Evolutionary conservation across 2,797 vertebrate species (phyloP).

Genomic region (Gallinago solitaria): DNA sequence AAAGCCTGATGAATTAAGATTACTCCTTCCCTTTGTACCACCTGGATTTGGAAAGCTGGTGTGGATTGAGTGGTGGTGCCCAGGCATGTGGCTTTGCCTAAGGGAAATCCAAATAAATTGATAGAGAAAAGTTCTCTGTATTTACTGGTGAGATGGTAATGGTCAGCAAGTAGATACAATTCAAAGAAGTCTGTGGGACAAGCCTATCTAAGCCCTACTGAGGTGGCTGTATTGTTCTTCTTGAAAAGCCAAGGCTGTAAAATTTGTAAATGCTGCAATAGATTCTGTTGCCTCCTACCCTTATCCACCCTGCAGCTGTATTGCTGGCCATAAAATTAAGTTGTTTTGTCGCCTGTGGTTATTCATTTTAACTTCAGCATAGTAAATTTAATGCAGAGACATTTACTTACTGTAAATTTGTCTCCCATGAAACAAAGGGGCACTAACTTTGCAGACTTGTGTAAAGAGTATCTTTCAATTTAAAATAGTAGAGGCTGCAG

Average conservation of each 20-base stretch:
- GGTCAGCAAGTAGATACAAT: not conserved
- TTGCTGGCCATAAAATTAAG: slow-evolving; percentile 48
- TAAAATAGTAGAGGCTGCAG: slow-evolving; percentile 1
- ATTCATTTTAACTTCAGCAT: slow-evolving; percentile 61
- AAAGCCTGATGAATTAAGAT: not conserved
- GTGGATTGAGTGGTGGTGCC: not conserved
- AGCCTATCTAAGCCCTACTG: slow-evolving; percentile 6
- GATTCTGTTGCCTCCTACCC: slow-evolving; percentile 22
- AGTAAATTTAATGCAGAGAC: slow-evolving; percentile 64
- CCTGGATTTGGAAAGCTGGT: not conserved
- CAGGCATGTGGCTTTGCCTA: not conserved
- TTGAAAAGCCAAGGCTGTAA: slow-evolving; percentile 19
- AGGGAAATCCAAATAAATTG: not conserved
- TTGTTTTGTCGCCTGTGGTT: slow-evolving; percentile 60
- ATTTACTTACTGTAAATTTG: slow-evolving; percentile 69
- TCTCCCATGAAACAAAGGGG: slow-evolving; percentile 49
- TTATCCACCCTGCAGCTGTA: not conserved
- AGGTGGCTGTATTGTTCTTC: not conserved
- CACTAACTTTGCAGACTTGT: slow-evolving; percentile 30
- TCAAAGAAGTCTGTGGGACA: not conserved
- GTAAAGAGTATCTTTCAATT: slow-evolving; percentile 57
- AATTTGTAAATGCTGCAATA: slow-evolving; percentile 8
- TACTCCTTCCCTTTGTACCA: not conserved
- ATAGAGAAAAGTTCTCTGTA: not conserved
- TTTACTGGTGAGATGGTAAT: not conserved